Percentiles rank a stretch among this genome's conserved stretches.
phyloP scores from a whole-genome alignment of 2,888 invertebrate species.

The Apantesis nais region DNA sequence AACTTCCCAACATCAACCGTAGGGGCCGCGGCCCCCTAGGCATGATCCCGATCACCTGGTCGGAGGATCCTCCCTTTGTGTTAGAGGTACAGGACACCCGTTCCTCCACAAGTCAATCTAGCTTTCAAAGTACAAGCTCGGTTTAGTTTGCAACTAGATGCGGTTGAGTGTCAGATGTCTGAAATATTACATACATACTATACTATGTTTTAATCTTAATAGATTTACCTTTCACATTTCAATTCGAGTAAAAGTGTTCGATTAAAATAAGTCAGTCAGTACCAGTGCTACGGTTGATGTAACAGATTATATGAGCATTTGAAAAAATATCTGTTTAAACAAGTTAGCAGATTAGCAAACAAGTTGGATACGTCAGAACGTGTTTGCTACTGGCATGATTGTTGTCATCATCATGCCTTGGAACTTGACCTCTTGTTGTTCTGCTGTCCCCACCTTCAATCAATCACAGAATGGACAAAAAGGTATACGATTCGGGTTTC shows the following conservation, averaged over 20 bases:
- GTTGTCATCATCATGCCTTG: neutral
- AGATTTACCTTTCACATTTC: conserved; percentile 25
- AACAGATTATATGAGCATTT: conserved; percentile 1
- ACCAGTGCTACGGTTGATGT: neutral
- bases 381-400: neutral
- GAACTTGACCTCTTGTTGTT: neutral
- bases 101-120: no score
- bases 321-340: conserved; percentile 2
- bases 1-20: no score
- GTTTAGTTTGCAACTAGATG: no score
- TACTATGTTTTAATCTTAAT: neutral
- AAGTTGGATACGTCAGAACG: neutral
- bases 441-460: neutral
- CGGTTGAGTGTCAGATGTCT: no score
- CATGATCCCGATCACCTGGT: no score
- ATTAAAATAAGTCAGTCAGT: neutral
- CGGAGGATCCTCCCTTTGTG: no score
- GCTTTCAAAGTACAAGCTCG: no score
- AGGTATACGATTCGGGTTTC: neutral
- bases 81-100: no score
- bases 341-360: neutral
- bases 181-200: no score
- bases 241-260: conserved; percentile 21
- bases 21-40: no score
- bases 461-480: neutral